Evolutionary conservation across 2,888 invertebrate genomes (phyloP).

Genomic region (Podotricha telesiphe): DNA sequence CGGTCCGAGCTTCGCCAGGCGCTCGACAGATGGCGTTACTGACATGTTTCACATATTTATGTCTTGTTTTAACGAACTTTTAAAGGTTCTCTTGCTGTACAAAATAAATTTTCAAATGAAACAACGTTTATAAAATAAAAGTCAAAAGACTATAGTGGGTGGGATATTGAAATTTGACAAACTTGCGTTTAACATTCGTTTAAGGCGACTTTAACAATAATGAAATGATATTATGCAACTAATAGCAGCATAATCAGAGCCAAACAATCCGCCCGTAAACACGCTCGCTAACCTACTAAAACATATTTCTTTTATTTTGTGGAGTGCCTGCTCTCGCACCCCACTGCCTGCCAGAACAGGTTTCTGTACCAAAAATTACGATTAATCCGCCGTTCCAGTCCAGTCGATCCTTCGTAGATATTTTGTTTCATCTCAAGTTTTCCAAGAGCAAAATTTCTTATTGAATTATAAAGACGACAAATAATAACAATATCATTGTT

Average conservation of each 20-base stretch:
- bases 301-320: conserved; percentile 83
- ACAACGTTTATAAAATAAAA: neutral
- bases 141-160: neutral
- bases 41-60: conserved; percentile 46
- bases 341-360: conserved; percentile 66
- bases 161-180: neutral
- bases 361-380: conserved; percentile 74
- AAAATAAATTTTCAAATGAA: conserved; percentile 3
- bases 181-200: neutral
- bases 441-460: conserved; percentile 47
- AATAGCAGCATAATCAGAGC: conserved; percentile 70
- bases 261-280: conserved; percentile 78
- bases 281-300: conserved; percentile 83
- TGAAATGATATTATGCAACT: conserved; percentile 35
- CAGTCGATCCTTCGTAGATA: conserved; percentile 65
- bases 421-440: conserved; percentile 54
- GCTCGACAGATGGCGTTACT: conserved; percentile 74
- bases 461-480: conserved; percentile 8
- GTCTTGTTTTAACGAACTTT: conserved; percentile 14
- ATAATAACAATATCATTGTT: neutral
- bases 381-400: conserved; percentile 67
- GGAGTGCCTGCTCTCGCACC: conserved; percentile 63
- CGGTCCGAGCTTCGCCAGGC: conserved; percentile 62
- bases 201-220: conserved; percentile 2
- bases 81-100: conserved; percentile 13